Percentiles rank a stretch among this genome's conserved stretches.
Evolutionary conservation across 2,888 invertebrate species (phyloP).

Genomic region (Philopedon plagiatum): DNA sequence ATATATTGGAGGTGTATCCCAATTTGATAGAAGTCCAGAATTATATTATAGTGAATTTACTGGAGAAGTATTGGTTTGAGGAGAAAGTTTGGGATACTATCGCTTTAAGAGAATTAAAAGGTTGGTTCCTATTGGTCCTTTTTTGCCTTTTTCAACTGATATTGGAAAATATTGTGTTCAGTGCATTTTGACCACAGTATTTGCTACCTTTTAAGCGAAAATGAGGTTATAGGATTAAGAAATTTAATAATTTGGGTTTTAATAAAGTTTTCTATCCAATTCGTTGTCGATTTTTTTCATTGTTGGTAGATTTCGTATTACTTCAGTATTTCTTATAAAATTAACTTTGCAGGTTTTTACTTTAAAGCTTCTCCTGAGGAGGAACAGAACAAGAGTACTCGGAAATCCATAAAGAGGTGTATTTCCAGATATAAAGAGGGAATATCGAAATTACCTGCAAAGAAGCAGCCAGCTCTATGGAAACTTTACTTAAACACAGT

Average conservation of each 20-base stretch:
- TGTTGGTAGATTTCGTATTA: too few species aligned
- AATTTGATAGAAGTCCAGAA: constrained; percentile 17
- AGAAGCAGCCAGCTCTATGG: constrained; percentile 33
- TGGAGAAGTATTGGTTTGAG: constrained; percentile 33
- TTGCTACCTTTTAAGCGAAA: too few species aligned
- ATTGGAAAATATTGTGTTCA: too few species aligned
- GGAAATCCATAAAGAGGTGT: constrained; percentile 29
- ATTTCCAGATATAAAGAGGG: constrained; percentile 34
- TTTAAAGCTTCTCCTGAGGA: constrained; percentile 22
- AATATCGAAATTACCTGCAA: constrained; percentile 26
- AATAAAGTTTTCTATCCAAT: too few species aligned
- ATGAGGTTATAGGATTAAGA: too few species aligned
- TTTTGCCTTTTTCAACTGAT: too few species aligned
- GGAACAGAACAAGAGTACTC: constrained; percentile 15
- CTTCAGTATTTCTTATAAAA: too few species aligned
- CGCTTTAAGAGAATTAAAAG: constrained; percentile 42
- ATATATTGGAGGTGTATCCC: constrained; percentile 24
- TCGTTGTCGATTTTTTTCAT: too few species aligned
- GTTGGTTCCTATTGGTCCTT: too few species aligned
- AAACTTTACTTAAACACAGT: constrained; percentile 34
- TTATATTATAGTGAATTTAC: constrained; percentile 32
- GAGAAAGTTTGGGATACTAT: constrained; percentile 40
- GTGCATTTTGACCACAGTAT: too few species aligned
- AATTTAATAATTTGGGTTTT: too few species aligned
- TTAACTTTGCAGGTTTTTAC: constrained; percentile 29